Evolutionary conservation across 2,113 vertebrate species (phyloP), one percentile per base, ranked within the genome.

Genomic region (Coreoperca whiteheadi): DNA sequence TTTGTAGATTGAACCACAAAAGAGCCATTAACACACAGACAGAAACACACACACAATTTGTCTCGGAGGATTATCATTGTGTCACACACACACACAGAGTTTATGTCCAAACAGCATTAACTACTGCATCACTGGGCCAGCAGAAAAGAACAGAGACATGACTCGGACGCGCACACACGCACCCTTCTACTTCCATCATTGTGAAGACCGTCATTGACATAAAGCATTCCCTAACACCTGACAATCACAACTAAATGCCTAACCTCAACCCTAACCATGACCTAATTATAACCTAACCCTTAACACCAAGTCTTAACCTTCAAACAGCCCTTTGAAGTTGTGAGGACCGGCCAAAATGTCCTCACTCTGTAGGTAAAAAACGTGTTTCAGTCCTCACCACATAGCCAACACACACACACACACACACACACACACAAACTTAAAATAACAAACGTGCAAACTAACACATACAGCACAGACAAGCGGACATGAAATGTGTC

Each of bases 21-120:
- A 53, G 48, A 72, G 16, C 32, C 67, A 60, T 23, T 43, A 0
- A 64, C 57, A 63, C 41, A 54, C 46, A 0, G 4, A 50, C 68
- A 81, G 51, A 70, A 48, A 56, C 43, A 57, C 14, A 37, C 51
- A 50, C 75, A 78, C 50, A 51, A 39, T 80, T 60, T 80, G 46
- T 74, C 41, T 79, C 74, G 59, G 46, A 59, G 74, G 84, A 85
- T 87, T 76, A 81, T 73, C 50, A 21, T 46, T 56, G 68, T 63
- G 70, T 72, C 65, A 68, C 77, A 76, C 51, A 43, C 21, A 74
- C 66, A 76, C 57, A 51, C 23, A 78, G 60, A 59, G 60, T 59
- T 77, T 80, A 76, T 87, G 84, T 87, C 74, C 87, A 90, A 79
- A 84, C 82, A 70, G 71, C 37, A 61, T 85, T 64, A 81, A 76